Percentiles rank a stretch among this genome's conserved stretches.
Conservation (phyloP, 2,797 vertebrate genomes). For the Australoheros facetus region DNA sequence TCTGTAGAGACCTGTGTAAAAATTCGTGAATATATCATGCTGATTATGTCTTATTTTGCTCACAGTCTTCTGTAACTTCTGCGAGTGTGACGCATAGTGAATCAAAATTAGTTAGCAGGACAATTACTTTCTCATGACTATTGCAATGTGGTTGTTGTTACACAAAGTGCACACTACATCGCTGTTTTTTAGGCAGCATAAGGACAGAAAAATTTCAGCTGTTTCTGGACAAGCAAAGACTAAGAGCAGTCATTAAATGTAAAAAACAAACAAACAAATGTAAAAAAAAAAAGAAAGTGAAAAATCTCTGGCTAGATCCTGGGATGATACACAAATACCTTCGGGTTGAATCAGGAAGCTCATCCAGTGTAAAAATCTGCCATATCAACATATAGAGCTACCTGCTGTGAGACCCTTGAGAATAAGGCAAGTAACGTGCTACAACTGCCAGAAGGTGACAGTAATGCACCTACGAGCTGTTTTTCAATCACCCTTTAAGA, state of each 20-base stretch:
- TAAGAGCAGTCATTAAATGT: neutral
- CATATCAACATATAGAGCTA: neutral
- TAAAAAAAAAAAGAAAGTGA: neutral
- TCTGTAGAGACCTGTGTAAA: neutral
- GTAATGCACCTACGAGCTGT: neutral
- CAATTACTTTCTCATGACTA: neutral
- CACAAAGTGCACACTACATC: neutral
- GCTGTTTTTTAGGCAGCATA: neutral
- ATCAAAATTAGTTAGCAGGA: neutral
- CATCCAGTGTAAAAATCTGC: neutral
- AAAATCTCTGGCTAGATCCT: neutral
- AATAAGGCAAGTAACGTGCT: neutral
- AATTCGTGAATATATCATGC: conserved; percentile 4
- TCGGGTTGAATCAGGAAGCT: neutral
- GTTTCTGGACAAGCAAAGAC: neutral
- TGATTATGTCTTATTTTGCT: neutral
- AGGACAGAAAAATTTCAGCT: neutral
- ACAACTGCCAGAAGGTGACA: neutral
- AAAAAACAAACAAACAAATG: neutral
- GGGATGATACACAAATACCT: neutral
- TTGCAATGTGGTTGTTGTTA: neutral
- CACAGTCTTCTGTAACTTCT: neutral
- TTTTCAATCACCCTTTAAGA: neutral
- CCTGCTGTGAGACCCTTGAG: neutral
- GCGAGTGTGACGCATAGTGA: neutral